phyloP scores from a whole-genome alignment of 2,113 vertebrate species.

The Oxygymnocypris stewartii region DNA sequence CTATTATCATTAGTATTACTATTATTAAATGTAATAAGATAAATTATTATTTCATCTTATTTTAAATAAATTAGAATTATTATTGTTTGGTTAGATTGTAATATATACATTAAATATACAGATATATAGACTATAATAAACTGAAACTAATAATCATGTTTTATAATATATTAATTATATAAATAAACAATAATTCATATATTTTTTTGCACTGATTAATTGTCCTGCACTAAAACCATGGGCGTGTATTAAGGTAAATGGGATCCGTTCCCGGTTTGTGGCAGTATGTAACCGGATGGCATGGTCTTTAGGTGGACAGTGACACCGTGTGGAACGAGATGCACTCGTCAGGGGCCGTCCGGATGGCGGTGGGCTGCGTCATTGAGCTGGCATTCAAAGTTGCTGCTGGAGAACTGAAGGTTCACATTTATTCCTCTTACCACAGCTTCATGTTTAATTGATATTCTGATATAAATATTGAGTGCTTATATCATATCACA shows the following conservation, averaged over 20 bases:
- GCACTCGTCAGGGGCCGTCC: conserved; percentile 84
- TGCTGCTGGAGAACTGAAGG: conserved; percentile 83
- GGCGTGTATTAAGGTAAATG: background rate
- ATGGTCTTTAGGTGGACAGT: conserved; percentile 82
- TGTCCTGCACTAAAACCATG: background rate
- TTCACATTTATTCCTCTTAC: conserved; percentile 46
- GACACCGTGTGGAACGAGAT: conserved; percentile 91
- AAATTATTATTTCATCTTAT: background rate
- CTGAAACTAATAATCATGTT: too few relatives aligned
- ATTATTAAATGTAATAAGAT: background rate
- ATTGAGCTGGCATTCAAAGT: conserved; percentile 88
- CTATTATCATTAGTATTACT: too few relatives aligned
- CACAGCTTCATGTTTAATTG: background rate
- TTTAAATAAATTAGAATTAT: background rate
- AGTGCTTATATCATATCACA: background rate
- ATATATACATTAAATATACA: too few relatives aligned
- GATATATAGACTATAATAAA: too few relatives aligned
- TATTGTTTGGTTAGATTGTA: too few relatives aligned
- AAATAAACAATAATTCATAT: too few relatives aligned
- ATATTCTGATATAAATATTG: background rate
- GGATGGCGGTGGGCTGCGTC: conserved; percentile 86
- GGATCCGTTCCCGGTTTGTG: background rate
- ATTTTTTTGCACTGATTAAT: background rate
- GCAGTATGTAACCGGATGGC: background rate
- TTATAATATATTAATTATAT: too few relatives aligned